phyloP scores from a whole-genome alignment of 2,113 vertebrate genomes.

The Kryptolebias marmoratus region DNA sequence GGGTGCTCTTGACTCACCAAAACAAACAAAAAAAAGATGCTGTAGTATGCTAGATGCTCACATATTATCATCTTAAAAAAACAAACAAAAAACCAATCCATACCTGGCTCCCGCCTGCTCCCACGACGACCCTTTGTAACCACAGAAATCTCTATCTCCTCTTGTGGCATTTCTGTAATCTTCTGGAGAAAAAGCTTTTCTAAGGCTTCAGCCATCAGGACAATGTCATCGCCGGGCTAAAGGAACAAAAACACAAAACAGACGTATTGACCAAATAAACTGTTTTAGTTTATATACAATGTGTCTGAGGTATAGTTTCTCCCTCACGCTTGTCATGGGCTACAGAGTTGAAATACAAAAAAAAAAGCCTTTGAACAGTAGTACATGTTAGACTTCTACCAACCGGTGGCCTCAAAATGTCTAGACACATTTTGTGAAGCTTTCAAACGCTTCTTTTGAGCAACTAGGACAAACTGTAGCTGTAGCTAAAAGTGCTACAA shows the following conservation, averaged over 20 bases:
- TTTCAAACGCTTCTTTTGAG: background rate
- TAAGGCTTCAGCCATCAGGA: slow-evolving; percentile 93
- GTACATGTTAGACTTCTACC: background rate
- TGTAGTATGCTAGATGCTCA: no score
- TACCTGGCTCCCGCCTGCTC: slow-evolving; percentile 86
- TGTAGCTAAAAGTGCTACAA: background rate
- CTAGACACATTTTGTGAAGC: background rate
- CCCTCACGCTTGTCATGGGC: background rate
- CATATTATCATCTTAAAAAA: background rate
- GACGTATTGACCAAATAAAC: background rate
- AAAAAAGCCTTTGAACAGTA: background rate
- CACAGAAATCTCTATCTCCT: slow-evolving; percentile 89
- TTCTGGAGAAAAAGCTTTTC: slow-evolving; percentile 94
- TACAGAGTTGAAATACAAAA: background rate
- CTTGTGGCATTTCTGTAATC: slow-evolving; percentile 92
- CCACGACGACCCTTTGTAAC: slow-evolving; percentile 87
- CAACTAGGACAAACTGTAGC: background rate
- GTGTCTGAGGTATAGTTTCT: background rate
- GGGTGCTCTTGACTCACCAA: background rate
- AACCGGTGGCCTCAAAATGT: background rate
- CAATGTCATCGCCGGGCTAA: slow-evolving; percentile 93
- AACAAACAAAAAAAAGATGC: background rate
- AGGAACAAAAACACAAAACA: slow-evolving; percentile 24
- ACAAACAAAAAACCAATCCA: background rate
- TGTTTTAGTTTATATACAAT: background rate